Evolutionary conservation across 2,113 vertebrate species (phyloP), one percentile per base, ranked within the genome.

Genomic region (Pteropus alecto): DNA sequence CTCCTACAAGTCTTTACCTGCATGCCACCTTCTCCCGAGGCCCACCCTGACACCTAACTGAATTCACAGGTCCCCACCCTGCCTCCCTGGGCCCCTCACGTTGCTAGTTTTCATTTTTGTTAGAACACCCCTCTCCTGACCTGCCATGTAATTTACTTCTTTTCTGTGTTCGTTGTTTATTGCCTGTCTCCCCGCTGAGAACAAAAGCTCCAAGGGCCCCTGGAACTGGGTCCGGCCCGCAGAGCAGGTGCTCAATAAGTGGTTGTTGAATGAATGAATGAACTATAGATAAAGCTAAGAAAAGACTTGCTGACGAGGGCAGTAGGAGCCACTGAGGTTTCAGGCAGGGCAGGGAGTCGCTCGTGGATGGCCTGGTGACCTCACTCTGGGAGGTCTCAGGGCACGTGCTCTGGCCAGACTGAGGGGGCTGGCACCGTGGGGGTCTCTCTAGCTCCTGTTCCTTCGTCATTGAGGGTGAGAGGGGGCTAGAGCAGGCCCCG

Each of bases 121-220:
- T 26, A 6, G 7, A 28, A 22, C 10, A 1, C 41, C 46, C 61
- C 2, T 2, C 41, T 41, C 56, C 51, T 26, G 38, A 6, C 9
- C 1, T 0, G 21, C 38, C 3, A 0, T 0, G 0, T 33, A 15
- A 16, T 8, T 35, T 13, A 6, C 35, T 12, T 14, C 6, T 26
- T 26, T 46, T 15, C 46, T 24, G 2, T 0, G 0, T 21, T 46
- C 78, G 7, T 28, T 33, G 28, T 18, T 15, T 30, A 22, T 28
- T 3, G 48, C 30, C 71, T 28, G 35, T 46, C 18, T 33, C 2
- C 41, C 41, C 71, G 4, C 18, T 0, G 41, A 54, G 82, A 56
- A 24, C 11, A 26, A 21, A 21, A 54, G 48, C 33, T 65, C 68
- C 0, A 10, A 5, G 33, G 19, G 22, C 78, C 7, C 19, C 35